phyloP scores from a whole-genome alignment of 2,797 vertebrate genomes.

The Iguana delicatissima region DNA sequence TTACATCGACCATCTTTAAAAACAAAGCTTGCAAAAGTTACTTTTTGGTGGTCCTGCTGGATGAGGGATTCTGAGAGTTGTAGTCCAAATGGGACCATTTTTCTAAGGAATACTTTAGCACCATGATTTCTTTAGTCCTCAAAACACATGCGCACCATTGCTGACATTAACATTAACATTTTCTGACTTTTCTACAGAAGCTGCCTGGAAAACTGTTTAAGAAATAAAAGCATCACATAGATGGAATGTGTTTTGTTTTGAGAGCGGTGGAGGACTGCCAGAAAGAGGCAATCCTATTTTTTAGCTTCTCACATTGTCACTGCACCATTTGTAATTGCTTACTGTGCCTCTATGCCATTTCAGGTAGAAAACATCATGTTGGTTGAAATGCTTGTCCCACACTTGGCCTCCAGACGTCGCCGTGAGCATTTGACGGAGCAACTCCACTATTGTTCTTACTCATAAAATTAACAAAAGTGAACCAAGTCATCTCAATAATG shows the following conservation, averaged over 20 bases:
- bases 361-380: neutral
- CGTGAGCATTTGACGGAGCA: too few species aligned
- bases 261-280: neutral
- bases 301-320: neutral
- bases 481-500: too few species aligned
- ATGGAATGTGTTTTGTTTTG: neutral
- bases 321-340: too few species aligned
- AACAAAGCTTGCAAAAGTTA: too few species aligned
- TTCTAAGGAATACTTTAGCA: neutral
- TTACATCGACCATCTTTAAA: neutral
- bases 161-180: neutral
- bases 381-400: neutral
- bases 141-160: neutral
- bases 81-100: too few species aligned
- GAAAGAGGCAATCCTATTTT: neutral
- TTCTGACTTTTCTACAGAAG: neutral
- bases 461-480: neutral
- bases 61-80: too few species aligned
- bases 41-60: too few species aligned
- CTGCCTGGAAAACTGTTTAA: neutral
- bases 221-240: neutral
- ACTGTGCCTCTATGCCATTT: neutral
- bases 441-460: too few species aligned
- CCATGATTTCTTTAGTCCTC: neutral
- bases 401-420: too few species aligned